Base-by-base conservation (phyloP, 2,888 invertebrate species). In the Melinopterus prodromus region DNA sequence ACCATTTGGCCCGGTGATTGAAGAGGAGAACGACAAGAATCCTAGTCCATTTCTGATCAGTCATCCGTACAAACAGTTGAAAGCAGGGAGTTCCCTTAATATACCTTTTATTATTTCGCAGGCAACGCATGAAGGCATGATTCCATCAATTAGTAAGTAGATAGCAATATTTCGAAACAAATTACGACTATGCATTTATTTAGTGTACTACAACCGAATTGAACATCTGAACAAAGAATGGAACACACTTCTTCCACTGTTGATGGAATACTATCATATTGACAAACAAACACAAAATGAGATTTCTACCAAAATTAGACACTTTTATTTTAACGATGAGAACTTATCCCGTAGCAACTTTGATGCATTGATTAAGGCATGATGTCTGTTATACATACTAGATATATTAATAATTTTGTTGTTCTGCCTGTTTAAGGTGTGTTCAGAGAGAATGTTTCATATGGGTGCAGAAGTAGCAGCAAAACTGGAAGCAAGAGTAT, bases 1-100 rank as follows among this genome's bases (percentile, higher is more conserved):
- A 0, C 92, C 93, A 0, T 94, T 95, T 86, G 93, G 92, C 0
- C 94, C 95, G 0, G 93, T 93, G 0, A 89, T 92, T 0, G 95
- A 96, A 83, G 82, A 70, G 3, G 70, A 38, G 14, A 75, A 78
- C 4, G 74, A 70, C 12, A 14, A 37, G 26, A 76, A 74, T 74
- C 80, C 89, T 88, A 77, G 86, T 88, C 91, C 80, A 6, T 95
- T 95, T 88, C 88, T 95, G 1, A 90, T 90, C 0, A 90, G 92
- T 80, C 89, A 92, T 72, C 95, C 95, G 0, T 90, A 90, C 83
- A 90, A 91, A 70, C 91, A 93, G 0, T 90, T 94, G 0, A 89
- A 86, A 76, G 89, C 90, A 2, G 93, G 93, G 0, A 88, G 90
- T 26, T 92, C 92, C 84, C 90, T 92, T 7, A 91, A 92, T 79